phyloP scores from a whole-genome alignment of 1,140 invertebrate genomes.

The Drosophila tropicalis region DNA sequence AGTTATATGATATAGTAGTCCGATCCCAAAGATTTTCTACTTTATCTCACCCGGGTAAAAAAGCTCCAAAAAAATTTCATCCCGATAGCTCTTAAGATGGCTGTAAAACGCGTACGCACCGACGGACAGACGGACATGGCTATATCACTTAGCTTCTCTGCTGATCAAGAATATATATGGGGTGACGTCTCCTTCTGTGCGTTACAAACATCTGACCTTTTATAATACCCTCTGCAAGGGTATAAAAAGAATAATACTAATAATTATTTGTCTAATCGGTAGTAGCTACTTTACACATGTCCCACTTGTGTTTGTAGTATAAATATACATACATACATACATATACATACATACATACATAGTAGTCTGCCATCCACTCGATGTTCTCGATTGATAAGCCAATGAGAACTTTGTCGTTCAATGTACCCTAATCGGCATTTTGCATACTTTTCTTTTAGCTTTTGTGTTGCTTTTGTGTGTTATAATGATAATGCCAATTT shows the following conservation, averaged over 20 bases:
- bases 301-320: not conserved
- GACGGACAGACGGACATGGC: no score
- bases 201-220: no score
- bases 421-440: constrained; percentile 47
- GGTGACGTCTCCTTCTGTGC: no score
- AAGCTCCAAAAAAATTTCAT: no score
- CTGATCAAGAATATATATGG: no score
- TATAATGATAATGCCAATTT: constrained; percentile 55
- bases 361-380: not conserved
- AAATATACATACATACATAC: constrained; percentile 7
- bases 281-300: constrained; percentile 8
- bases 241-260: not conserved
- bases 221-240: no score
- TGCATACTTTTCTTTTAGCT: constrained; percentile 28
- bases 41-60: no score
- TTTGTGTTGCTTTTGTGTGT: not conserved
- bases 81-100: no score
- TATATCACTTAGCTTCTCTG: no score
- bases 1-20: no score
- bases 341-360: not conserved
- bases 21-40: no score
- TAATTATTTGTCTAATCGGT: not conserved
- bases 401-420: constrained; percentile 27
- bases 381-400: constrained; percentile 37
- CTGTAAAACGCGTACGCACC: no score